Evolutionary conservation across 1,140 invertebrate species (phyloP), one percentile per base, ranked within the genome.

Genomic region (Meloidogyne floridensis): DNA sequence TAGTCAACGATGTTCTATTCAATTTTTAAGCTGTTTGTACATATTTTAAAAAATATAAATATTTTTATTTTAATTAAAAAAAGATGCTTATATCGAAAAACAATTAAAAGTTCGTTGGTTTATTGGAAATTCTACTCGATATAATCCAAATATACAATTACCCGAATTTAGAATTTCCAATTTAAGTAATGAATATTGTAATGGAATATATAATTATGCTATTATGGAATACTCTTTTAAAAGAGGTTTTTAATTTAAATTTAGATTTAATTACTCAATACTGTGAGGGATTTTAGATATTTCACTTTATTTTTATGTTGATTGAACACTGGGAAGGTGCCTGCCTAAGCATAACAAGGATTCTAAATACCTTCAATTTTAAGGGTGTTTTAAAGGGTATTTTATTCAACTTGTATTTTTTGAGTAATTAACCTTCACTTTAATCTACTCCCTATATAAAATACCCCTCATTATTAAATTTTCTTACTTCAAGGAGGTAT

Each of bases 191-290:
- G 79, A 80, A 56, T 88, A 89, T 75, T 89, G 88, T 74, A 85
- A 89, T 81, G 88, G 88, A 11, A 89, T 86, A 2, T 89, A 90
- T 83, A 73, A 80, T 75, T 89, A 89, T 84, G 88, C 88, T 11
- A 81, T 90, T 32, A 89, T 85, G 79, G 86, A 87, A 32, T 70
- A 84, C 13, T 78, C 83, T 5, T 81, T 83, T 56, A 90, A 88
- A 85, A 80, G 80, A 43, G 88, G 87, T 87, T 13, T 32, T 32
- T 32, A 32, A 32, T 32, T 32, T 32, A 32, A 32, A 32, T 32
- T n/a, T 32, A 32, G 2, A 32, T 32, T 32, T 32, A 32, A 2
- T 32, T 32, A 32, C 32, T 32, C 32, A 2, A 32, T 32, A 32
- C 2, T 32, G 1, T 32, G 32, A 2, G 32, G 32, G 32, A 32